Evolutionary conservation across 2,113 vertebrate genomes (phyloP).

Genomic region (Picathartes gymnocephalus): DNA sequence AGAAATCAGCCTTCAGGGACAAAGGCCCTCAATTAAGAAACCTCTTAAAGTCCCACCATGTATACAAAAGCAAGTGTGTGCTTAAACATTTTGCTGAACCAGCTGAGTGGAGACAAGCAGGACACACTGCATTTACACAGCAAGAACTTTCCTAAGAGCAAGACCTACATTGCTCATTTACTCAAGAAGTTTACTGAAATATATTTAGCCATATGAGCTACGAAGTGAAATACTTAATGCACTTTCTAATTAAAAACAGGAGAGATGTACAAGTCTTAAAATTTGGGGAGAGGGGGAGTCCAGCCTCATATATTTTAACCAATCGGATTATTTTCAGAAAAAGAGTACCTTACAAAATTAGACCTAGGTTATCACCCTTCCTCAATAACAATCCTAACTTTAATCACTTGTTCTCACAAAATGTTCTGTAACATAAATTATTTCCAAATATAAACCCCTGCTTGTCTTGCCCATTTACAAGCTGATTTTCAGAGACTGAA

Average conservation of each 20-base stretch:
- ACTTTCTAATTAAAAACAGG: background rate
- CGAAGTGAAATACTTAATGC: background rate
- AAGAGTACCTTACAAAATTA: background rate
- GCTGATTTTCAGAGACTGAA: background rate
- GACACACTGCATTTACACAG: background rate
- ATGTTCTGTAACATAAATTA: background rate
- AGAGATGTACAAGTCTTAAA: background rate
- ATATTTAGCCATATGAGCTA: background rate
- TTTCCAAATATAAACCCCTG: background rate
- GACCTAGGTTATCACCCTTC: background rate
- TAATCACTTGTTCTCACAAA: background rate
- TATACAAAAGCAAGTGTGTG: background rate
- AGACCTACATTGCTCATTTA: background rate
- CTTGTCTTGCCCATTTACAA: background rate
- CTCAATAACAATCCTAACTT: background rate
- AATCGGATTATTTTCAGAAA: background rate
- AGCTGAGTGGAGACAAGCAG: background rate
- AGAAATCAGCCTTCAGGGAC: background rate
- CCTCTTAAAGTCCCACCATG: background rate
- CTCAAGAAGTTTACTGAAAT: background rate
- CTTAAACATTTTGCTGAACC: background rate
- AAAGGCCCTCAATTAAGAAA: background rate
- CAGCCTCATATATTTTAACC: fast-evolving
- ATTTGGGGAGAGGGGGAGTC: fast-evolving
- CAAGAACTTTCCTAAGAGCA: background rate